These are phyloP conservation scores for Lutjanus campechanus DNA, from an alignment of 2,797 vertebrate genomes.

Conservation along the genomic window DNA sequence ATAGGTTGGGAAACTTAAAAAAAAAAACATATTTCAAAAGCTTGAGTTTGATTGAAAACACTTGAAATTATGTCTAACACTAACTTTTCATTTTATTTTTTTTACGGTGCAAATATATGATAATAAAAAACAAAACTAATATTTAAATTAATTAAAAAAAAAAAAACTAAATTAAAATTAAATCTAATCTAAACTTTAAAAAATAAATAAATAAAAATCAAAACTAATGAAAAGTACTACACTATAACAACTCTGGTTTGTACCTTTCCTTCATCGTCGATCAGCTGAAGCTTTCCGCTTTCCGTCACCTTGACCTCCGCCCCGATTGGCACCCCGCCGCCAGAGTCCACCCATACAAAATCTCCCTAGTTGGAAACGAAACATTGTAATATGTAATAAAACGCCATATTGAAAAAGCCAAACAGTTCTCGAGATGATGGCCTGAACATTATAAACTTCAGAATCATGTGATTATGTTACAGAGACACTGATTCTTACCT, in stretches of 20 bases:
- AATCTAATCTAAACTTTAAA: no score
- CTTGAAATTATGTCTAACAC: no score
- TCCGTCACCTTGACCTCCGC: conserved; percentile 90
- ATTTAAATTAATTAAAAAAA: no score
- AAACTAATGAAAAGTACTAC: no score
- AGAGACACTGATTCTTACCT: conserved; percentile 70
- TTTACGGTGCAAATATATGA: no score
- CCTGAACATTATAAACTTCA: background rate
- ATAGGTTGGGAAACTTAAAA: no score
- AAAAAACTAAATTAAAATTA: no score
- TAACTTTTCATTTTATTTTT: no score
- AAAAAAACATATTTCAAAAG: no score
- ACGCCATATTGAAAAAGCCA: background rate
- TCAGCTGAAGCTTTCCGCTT: conserved; percentile 88
- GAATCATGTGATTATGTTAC: background rate
- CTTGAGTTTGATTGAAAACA: no score
- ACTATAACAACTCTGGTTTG: background rate
- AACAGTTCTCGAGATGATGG: background rate
- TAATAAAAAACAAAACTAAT: no score
- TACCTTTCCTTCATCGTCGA: conserved; percentile 98
- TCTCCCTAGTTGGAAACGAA: conserved; percentile 88
- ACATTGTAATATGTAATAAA: background rate
- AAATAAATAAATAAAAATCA: no score
- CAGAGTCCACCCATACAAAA: conserved; percentile 92
- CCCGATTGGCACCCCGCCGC: conserved; percentile 88